phyloP scores from a whole-genome alignment of 2,113 vertebrate genomes.

The Lycocorax pyrrhopterus region DNA sequence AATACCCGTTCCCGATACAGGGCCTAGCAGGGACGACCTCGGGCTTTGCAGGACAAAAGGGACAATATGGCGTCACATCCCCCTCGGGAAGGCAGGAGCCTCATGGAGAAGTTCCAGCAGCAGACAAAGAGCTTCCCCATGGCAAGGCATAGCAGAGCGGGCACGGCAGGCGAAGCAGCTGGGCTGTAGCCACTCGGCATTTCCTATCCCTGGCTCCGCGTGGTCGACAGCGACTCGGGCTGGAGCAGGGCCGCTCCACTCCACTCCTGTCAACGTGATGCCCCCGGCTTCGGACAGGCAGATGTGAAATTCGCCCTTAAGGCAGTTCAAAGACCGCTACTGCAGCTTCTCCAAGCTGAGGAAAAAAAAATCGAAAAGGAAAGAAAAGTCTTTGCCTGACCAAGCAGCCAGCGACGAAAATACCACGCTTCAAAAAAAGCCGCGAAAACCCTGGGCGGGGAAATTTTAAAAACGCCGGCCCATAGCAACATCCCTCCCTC shows the following conservation, averaged over 20 bases:
- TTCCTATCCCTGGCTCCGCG: not conserved
- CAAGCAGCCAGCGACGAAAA: not conserved
- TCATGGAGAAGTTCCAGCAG: not conserved
- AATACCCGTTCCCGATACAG: not conserved
- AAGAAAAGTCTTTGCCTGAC: not conserved
- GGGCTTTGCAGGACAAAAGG: not conserved
- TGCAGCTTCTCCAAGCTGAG: not conserved
- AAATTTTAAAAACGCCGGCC: not conserved
- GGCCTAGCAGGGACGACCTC: not conserved
- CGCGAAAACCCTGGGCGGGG: not conserved
- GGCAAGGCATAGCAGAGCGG: not conserved
- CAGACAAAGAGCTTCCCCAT: not conserved
- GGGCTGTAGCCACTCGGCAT: not conserved
- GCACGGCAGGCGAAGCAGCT: not conserved
- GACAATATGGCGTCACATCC: not conserved
- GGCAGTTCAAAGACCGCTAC: not conserved
- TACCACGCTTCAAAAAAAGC: not conserved
- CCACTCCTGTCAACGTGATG: not conserved
- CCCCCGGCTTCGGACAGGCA: not conserved
- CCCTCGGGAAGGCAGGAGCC: not conserved
- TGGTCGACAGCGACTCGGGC: not conserved
- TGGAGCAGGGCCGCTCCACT: not conserved
- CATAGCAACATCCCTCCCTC: not conserved
- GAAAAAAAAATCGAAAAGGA: not conserved
- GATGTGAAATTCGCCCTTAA: not conserved